Percentiles rank a stretch among this genome's conserved stretches.
phyloP scores from a whole-genome alignment of 2,113 vertebrate species.

The Pangasianodon gigas region DNA sequence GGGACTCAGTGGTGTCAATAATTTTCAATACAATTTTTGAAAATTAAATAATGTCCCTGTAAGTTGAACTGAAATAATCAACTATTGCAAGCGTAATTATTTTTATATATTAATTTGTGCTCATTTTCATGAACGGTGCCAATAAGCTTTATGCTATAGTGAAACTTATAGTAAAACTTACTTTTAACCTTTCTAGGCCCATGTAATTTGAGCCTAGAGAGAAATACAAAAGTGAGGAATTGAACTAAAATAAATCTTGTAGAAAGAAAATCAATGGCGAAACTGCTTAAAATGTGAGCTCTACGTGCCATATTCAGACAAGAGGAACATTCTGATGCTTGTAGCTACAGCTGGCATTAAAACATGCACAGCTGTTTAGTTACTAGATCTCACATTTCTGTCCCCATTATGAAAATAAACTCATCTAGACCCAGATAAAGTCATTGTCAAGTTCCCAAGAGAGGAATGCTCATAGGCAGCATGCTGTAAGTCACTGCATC shows the following conservation, averaged over 20 bases:
- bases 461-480: background rate
- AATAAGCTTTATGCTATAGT: background rate
- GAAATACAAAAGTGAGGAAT: background rate
- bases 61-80: background rate
- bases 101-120: background rate
- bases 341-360: conserved; percentile 9
- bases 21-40: background rate
- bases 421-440: conserved; percentile 21
- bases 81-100: background rate
- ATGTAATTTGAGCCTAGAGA: background rate
- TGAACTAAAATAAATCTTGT: background rate
- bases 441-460: conserved; percentile 18
- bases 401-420: conserved; percentile 31
- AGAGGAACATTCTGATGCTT: background rate
- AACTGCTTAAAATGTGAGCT: background rate
- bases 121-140: background rate
- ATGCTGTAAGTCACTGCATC: conserved; percentile 3
- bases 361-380: conserved; percentile 18
- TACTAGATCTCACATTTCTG: conserved; percentile 13
- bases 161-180: background rate
- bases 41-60: too few relatives aligned
- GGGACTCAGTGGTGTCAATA: background rate
- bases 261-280: background rate
- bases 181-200: background rate
- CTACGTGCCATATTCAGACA: background rate